These are phyloP conservation scores for Lycocerus yunnanus DNA, from an alignment of 2,888 invertebrate species.

Conservation along the genomic window DNA sequence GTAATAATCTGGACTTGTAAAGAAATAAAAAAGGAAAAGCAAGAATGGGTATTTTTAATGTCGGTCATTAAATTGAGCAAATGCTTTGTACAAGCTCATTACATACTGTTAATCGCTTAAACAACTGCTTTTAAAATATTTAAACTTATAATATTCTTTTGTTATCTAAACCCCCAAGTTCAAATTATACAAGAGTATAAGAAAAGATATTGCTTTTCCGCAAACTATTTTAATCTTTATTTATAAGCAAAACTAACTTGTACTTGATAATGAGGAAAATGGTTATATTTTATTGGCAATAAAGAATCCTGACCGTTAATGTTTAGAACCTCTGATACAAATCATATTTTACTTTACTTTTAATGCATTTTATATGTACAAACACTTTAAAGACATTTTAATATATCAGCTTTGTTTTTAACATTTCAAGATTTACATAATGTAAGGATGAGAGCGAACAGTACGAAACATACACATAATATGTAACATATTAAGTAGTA, in stretches of 20 bases:
- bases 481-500: no score
- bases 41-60: slow-evolving; percentile 10
- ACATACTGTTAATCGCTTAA: slow-evolving; percentile 14
- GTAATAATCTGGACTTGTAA: not conserved
- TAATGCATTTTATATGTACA: no score
- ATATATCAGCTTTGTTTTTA: not conserved
- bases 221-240: not conserved
- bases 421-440: not conserved
- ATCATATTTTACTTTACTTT: not conserved
- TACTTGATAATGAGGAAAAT: not conserved
- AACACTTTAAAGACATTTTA: no score
- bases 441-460: not conserved
- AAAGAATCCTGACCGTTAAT: not conserved
- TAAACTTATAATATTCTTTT: not conserved
- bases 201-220: not conserved
- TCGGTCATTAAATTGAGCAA: slow-evolving; percentile 15
- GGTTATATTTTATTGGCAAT: not conserved
- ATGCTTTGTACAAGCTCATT: slow-evolving; percentile 20
- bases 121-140: not conserved
- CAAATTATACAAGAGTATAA: not conserved
- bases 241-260: not conserved
- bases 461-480: not conserved
- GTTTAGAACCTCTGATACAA: not conserved
- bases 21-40: slow-evolving; percentile 20
- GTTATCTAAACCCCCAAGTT: not conserved